phyloP scores from a whole-genome alignment of 2,113 vertebrate species.

The Plecturocebus donacophilus region DNA sequence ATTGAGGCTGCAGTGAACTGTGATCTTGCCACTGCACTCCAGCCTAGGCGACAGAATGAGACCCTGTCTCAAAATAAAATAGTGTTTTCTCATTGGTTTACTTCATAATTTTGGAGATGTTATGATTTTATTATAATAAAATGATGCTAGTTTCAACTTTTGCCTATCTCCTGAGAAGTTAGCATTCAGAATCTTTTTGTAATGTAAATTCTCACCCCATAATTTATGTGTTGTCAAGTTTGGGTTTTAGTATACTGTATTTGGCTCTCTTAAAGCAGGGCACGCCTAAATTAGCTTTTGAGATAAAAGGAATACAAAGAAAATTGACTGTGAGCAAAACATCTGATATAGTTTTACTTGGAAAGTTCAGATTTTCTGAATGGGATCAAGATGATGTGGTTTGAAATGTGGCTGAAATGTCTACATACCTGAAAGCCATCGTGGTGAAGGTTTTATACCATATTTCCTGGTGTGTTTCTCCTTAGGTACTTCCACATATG shows the following conservation, averaged over 20 bases:
- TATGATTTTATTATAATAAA: constrained; percentile 3
- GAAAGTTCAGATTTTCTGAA: constrained; percentile 74
- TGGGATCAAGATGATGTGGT: constrained; percentile 73
- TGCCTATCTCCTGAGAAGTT: background rate
- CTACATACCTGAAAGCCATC: background rate
- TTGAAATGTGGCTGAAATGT: constrained; percentile 60
- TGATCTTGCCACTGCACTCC: too few relatives aligned
- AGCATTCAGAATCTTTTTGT: constrained; percentile 35
- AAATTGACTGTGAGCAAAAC: constrained; percentile 62
- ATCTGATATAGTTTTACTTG: constrained; percentile 76
- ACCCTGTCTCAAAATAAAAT: background rate
- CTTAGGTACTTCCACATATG: background rate
- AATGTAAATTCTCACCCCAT: constrained; percentile 23
- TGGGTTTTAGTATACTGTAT: background rate
- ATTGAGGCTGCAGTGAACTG: too few relatives aligned
- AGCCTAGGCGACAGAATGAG: too few relatives aligned
- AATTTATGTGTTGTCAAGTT: constrained; percentile 56
- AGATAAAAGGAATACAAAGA: constrained; percentile 73
- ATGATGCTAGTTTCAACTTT: background rate
- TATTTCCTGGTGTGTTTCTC: constrained; percentile 21
- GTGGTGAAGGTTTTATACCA: background rate
- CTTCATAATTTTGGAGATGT: background rate
- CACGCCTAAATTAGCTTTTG: constrained; percentile 68
- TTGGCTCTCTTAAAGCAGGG: constrained; percentile 45
- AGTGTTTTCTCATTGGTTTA: background rate